Percentiles rank a stretch among this genome's conserved stretches.
Evolutionary conservation across 2,797 vertebrate species (phyloP).

Genomic region (Protosalanx chinensis): DNA sequence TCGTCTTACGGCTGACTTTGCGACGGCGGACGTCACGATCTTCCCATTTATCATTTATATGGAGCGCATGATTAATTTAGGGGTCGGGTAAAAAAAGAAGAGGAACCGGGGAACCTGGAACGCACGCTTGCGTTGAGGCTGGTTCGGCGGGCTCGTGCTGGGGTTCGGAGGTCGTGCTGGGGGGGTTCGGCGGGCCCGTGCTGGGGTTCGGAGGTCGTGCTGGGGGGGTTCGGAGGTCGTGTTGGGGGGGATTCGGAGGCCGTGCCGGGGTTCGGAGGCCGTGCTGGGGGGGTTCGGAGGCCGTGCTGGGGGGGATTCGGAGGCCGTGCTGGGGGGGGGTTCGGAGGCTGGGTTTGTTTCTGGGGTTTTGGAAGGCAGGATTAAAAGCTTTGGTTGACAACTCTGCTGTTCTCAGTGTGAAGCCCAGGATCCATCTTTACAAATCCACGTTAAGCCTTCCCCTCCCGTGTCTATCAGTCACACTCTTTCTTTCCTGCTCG

Average conservation of each 20-base stretch:
- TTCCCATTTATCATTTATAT: conserved; percentile 43
- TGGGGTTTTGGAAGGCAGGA: neutral
- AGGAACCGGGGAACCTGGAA: too few relatives aligned
- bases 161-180: too few relatives aligned
- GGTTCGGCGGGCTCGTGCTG: too few relatives aligned
- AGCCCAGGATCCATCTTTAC: neutral
- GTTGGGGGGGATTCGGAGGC: too few relatives aligned
- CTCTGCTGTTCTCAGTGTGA: neutral
- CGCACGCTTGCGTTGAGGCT: too few relatives aligned
- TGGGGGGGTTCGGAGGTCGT: too few relatives aligned
- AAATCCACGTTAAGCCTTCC: neutral
- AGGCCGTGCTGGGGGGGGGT: conserved; percentile 24
- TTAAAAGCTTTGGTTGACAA: neutral
- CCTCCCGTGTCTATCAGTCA: neutral
- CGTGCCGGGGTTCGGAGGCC: too few relatives aligned
- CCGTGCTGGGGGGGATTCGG: too few relatives aligned
- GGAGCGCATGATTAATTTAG: conserved; percentile 42
- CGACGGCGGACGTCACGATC: conserved; percentile 30
- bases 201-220: too few relatives aligned
- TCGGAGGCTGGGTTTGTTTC: conserved; percentile 30
- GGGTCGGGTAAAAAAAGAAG: conserved; percentile 8
- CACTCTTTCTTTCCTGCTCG: too few relatives aligned
- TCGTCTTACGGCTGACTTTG: conserved; percentile 25
- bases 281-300: too few relatives aligned
- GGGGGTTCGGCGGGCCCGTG: too few relatives aligned